Evolutionary conservation across 2,113 vertebrate species (phyloP).

Genomic region (Ia io): DNA sequence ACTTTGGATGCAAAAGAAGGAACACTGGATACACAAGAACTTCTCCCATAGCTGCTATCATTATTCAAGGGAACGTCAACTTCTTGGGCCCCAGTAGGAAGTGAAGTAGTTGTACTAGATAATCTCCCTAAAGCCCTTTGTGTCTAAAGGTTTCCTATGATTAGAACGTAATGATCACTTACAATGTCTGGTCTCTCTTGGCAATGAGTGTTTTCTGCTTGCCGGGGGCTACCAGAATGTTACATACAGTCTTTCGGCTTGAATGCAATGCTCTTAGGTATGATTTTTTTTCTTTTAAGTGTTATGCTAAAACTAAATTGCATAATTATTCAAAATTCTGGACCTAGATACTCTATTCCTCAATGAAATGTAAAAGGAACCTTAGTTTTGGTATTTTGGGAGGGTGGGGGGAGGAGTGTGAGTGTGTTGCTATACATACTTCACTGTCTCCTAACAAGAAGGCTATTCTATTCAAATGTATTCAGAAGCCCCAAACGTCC

Average conservation of each 20-base stretch:
- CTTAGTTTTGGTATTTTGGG: neutral
- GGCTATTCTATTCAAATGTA: neutral
- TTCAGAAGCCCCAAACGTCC: neutral
- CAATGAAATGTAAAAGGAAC: neutral
- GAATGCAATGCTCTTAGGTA: neutral
- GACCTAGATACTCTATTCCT: neutral
- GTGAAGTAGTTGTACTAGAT: neutral
- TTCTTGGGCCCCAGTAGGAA: neutral
- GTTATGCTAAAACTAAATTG: neutral
- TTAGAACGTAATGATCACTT: neutral
- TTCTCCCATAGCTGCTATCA: neutral
- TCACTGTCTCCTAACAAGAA: neutral
- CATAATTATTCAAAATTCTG: neutral
- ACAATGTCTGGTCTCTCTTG: neutral
- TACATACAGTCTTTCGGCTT: neutral
- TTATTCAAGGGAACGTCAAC: neutral
- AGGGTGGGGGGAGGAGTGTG: neutral
- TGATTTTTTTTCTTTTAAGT: neutral
- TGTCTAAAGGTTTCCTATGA: neutral
- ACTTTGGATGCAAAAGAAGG: neutral
- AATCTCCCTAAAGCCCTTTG: neutral
- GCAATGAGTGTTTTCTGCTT: neutral
- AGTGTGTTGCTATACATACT: neutral
- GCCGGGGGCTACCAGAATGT: neutral
- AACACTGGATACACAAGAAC: neutral